Evolutionary conservation across 2,888 invertebrate genomes (phyloP).

Genomic region (Phanerotoma sp.): DNA sequence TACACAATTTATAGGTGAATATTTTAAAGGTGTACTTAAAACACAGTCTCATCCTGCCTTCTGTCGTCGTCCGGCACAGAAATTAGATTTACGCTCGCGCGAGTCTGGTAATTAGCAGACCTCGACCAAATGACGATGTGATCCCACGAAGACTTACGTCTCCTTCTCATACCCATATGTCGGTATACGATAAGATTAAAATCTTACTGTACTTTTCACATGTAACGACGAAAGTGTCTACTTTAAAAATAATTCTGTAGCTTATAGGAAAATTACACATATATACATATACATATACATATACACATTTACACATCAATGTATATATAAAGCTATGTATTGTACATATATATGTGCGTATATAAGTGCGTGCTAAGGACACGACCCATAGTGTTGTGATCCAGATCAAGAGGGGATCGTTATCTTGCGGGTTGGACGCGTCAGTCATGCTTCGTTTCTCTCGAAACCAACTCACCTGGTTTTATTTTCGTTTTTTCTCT

Average conservation of each 20-base stretch:
- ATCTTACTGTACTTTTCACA: slow-evolving; percentile 40
- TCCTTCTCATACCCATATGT: no score
- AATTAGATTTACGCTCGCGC: slow-evolving; percentile 54
- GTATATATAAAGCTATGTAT: slow-evolving; percentile 4
- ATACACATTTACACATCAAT: not conserved
- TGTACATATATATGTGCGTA: not conserved
- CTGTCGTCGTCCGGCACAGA: slow-evolving; percentile 41
- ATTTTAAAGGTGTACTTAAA: no score
- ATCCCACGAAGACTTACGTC: slow-evolving; percentile 45
- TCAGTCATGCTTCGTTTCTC: slow-evolving; percentile 52
- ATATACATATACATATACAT: not conserved
- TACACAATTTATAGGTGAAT: no score
- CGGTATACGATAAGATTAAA: slow-evolving; percentile 38
- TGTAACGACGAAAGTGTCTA: slow-evolving; percentile 30
- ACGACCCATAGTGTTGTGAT: slow-evolving; percentile 48
- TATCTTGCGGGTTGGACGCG: slow-evolving; percentile 49
- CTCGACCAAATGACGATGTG: slow-evolving; percentile 51
- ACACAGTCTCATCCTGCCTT: slow-evolving; percentile 19
- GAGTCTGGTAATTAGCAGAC: slow-evolving; percentile 54
- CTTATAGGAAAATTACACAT: slow-evolving; percentile 9
- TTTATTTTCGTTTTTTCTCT: slow-evolving; percentile 36
- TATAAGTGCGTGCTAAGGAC: slow-evolving; percentile 36
- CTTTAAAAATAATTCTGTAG: slow-evolving; percentile 34
- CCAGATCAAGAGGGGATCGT: slow-evolving; percentile 53
- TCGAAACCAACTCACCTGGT: slow-evolving; percentile 55